Evolutionary conservation across 2,888 invertebrate genomes (phyloP), one percentile per base, ranked within the genome.

Genomic region (Augiades crinisus): DNA sequence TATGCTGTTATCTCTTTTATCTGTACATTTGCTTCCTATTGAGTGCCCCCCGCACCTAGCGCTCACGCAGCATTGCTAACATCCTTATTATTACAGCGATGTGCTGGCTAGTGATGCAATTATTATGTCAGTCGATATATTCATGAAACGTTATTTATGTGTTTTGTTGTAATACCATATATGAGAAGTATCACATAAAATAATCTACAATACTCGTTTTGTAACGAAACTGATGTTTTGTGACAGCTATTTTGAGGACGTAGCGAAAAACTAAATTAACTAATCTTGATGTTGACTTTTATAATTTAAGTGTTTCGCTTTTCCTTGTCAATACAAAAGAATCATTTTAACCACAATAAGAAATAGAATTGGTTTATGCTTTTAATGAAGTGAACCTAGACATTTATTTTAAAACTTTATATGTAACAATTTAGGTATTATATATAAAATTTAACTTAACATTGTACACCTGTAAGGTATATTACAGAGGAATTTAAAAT

Each of bases 21-120:
- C 62, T 63, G 33, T 53, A 55, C 57, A 63, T 61, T 66, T 59
- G 60, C 61, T 71, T 68, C 66, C 64, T 67, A 64, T 63, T 63
- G 61, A 60, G 59, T 59, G 60, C 64, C 59, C 56, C 59, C 56
- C 52, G 60, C 61, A 55, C 55, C 22, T 31, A 24, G 24, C 65
- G 62, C 60, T 56, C 60, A 62, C 61, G 60, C 62, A 57, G 51
- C 37, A 55, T 52, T 49, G 57, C 61, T 58, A 57, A 65, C 67
- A 68, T 71, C 68, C 68, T 69, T 67, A 63, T 63, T 71, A 66
- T 70, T 70, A 68, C 68, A 67, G 37, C 65, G 65, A 66, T 22
- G 31, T 38, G 58, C 58, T 59, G 44, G 40, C 55, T 57, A 54
- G 62, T 74, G 70, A 70, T 63, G 68, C 62, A 71, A 72, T 61